Evolutionary conservation across 2,888 invertebrate genomes (phyloP), one percentile per base, ranked within the genome.

Genomic region (Agrilus mali): DNA sequence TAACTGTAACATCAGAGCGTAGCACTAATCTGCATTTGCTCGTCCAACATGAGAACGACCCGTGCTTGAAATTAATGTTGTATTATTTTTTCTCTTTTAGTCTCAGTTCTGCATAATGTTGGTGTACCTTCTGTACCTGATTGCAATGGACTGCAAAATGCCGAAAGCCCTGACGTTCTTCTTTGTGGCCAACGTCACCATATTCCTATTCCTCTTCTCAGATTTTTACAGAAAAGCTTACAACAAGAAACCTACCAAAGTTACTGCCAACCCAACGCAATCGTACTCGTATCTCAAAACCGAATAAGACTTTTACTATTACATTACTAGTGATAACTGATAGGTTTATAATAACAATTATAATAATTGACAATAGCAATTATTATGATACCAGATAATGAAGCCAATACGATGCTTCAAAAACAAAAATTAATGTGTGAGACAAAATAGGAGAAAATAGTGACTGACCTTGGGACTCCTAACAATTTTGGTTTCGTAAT

Each of bases 201-300:
- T 83, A 6, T 87, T 86, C 64, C 70, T 85, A 3, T 86, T 85
- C 56, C 76, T 87, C 69, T 87, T 87, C 57, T 77, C 80, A 35
- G 77, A 81, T 50, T 87, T 86, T 61, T 87, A 86, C 62, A 60
- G 59, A 38, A 67, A 66, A 48, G 63, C 66, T 5, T 67, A 67
- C 52, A 53, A 67, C 52, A 53, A 42, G 7, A 53, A 57, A 50
- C 43, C 46, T 33, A 52, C 46, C 40, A 49, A 47, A 45, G 38
- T 31, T 33, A 5, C 20, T 20, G 16, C 14, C 16, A 35, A 7
- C 12, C 8, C 16, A 35, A 16, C 14, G 10, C 8, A 14, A 35
- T 8, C 35, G 6, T 10, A 35, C 14, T 35, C n/a, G n/a, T n/a
- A 35, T 16, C 14, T 35, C 16, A 35, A 35, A 35, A 16, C 16